Percentiles rank a stretch among this genome's conserved stretches.
Conservation (phyloP, 2,113 vertebrate species). For the Podarcis raffonei region DNA sequence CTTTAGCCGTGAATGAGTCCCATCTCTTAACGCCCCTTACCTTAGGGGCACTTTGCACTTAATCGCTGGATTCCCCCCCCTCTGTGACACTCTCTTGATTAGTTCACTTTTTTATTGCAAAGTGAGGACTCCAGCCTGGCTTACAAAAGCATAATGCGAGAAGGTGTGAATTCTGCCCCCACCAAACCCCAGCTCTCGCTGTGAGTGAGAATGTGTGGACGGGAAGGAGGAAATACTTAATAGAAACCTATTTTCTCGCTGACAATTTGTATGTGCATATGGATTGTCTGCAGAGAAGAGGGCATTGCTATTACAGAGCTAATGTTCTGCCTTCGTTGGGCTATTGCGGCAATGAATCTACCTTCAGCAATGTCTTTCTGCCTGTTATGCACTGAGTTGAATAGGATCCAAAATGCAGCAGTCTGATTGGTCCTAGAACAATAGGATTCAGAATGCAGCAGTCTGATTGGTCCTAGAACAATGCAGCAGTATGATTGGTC, state of each 20-base stretch:
- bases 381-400: too few relatives aligned
- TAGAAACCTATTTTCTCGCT: not conserved
- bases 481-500: too few relatives aligned
- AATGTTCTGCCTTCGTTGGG: not conserved
- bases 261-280: not conserved
- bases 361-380: not conserved
- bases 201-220: not conserved
- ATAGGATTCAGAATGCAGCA: too few relatives aligned
- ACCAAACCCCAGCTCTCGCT: not conserved
- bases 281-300: not conserved
- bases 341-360: too few relatives aligned
- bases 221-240: not conserved
- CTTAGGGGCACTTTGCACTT: conserved; percentile 14
- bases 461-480: too few relatives aligned
- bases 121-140: not conserved
- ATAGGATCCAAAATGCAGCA: too few relatives aligned
- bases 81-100: conserved; percentile 16
- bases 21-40: conserved; percentile 10
- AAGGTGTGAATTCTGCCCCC: conserved; percentile 9
- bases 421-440: too few relatives aligned
- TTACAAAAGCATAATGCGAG: conserved; percentile 14
- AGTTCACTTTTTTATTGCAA: conserved; percentile 30
- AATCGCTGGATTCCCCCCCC: conserved; percentile 2
- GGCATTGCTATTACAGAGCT: not conserved
- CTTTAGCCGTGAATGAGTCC: conserved; percentile 26